Evolutionary conservation across 2,888 invertebrate species (phyloP), one percentile per base, ranked within the genome.

Genomic region (Parascotia fuliginaria): DNA sequence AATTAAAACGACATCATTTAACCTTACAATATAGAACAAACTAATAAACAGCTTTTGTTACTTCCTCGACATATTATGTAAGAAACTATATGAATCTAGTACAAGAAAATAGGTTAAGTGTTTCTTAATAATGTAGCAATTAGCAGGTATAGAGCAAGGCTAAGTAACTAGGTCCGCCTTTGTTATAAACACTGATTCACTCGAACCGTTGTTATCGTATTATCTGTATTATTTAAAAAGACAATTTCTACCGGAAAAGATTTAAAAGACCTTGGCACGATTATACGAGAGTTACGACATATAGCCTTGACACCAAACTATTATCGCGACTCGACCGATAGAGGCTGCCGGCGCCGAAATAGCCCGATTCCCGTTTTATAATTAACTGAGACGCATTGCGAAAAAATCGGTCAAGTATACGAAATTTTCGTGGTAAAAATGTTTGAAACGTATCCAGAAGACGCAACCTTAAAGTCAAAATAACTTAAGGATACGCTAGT

Each of bases 331-430:
- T 61, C 83, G 82, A 79, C 84, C 79, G 83, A 79, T 76, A 87
- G 86, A 89, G 89, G 90, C 81, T 88, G 81, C 72, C 77, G 42
- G 47, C 14, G 45, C 84, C 75, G 68, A 90, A 91, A 91, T 91
- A 91, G 81, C 77, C 64, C 75, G 42, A 44, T 51, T 73, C 69
- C 79, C 75, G 73, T 46, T 67, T 72, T 83, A 24, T 83, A 88
- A 87, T 87, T 86, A 76, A 79, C 81, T 83, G 63, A 72, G 76
- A 69, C 70, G 72, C 37, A 44, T 2, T 37, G 41, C 75, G 77
- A 86, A 89, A n/a, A 85, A 85, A 87, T 89, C 90, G 89, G 91
- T 89, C 90, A 90, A 88, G 89, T 81, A 87, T 84, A 72, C 64
- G 59, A 63, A 52, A 38, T 69, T n/a, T 75, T 73, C 65, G 62